phyloP scores from a whole-genome alignment of 2,113 vertebrate genomes.

The Zingel zingel region DNA sequence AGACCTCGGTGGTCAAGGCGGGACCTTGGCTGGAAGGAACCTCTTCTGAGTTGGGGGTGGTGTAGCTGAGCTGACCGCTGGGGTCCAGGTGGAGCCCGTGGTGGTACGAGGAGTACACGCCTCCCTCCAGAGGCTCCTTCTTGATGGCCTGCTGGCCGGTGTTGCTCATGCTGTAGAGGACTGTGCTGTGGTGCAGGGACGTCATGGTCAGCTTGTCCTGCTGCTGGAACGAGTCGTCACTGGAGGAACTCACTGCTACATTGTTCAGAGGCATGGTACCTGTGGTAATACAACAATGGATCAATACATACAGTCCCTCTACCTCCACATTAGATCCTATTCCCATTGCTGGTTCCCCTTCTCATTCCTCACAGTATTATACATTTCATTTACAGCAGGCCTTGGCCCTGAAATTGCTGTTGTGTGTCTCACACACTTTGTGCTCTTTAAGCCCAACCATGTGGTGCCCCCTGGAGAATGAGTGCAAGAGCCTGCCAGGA shows the following conservation, averaged over 20 bases:
- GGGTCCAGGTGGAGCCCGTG: slow-evolving; percentile 91
- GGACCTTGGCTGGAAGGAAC: slow-evolving; percentile 82
- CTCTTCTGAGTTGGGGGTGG: slow-evolving; percentile 82
- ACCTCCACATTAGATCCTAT: slow-evolving; percentile 23
- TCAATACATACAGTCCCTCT: slow-evolving; percentile 48
- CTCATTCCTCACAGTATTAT: slow-evolving; percentile 21
- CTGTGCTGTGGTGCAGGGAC: slow-evolving; percentile 89
- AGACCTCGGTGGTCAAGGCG: slow-evolving; percentile 80
- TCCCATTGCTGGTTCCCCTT: slow-evolving; percentile 15
- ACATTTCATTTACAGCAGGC: slow-evolving; percentile 46
- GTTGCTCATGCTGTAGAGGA: slow-evolving; percentile 93
- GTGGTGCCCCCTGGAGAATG: slow-evolving; percentile 33
- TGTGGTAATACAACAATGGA: slow-evolving; percentile 66
- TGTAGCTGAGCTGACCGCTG: slow-evolving; percentile 88
- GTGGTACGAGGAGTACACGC: slow-evolving; percentile 90
- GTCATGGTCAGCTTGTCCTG: slow-evolving; percentile 83
- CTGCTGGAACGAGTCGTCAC: slow-evolving; percentile 74
- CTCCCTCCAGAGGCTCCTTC: slow-evolving; percentile 90
- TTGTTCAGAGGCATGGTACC: slow-evolving; percentile 90
- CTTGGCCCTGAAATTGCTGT: slow-evolving; percentile 42
- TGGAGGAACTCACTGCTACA: slow-evolving; percentile 87
- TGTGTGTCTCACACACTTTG: slow-evolving; percentile 69
- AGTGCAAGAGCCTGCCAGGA: slow-evolving; percentile 29
- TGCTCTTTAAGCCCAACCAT: slow-evolving; percentile 44
- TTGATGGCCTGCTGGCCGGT: slow-evolving; percentile 90